Percentiles rank a stretch among this genome's conserved stretches.
Conservation (phyloP, 2,888 invertebrate genomes). For the Tachina grossa region DNA sequence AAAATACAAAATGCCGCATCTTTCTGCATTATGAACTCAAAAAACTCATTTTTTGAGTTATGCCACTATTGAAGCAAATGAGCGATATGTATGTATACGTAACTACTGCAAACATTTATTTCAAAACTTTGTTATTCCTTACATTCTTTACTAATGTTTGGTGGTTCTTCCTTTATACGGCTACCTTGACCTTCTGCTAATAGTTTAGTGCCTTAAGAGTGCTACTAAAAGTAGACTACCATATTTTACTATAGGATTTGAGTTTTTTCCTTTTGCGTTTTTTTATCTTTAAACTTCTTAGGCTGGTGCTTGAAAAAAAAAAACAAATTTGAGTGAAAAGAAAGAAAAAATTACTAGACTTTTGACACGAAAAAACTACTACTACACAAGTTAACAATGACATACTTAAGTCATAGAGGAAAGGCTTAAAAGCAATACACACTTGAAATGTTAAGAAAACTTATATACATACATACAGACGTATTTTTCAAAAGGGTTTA, state of each 20-base stretch:
- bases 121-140: conserved; percentile 17
- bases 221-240: conserved; percentile 61
- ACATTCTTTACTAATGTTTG: neutral
- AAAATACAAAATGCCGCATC: too few relatives aligned
- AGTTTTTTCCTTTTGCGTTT: conserved; percentile 13
- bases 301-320: conserved; percentile 7
- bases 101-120: conserved; percentile 21
- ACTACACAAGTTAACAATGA: conserved; percentile 50
- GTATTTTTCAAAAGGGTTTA: neutral
- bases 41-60: too few relatives aligned
- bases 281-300: conserved; percentile 38
- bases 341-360: conserved; percentile 57
- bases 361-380: conserved; percentile 49
- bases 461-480: conserved; percentile 8
- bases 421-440: conserved; percentile 54
- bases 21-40: too few relatives aligned
- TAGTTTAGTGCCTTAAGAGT: conserved; percentile 61
- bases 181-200: conserved; percentile 70
- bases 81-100: neutral
- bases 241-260: conserved; percentile 41
- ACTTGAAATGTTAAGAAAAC: conserved; percentile 52
- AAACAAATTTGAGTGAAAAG: conserved; percentile 24
- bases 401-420: conserved; percentile 60
- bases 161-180: conserved; percentile 33
- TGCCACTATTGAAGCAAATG: too few relatives aligned